Evolutionary conservation across 2,113 vertebrate genomes (phyloP).

Genomic region (Osmerus mordax): DNA sequence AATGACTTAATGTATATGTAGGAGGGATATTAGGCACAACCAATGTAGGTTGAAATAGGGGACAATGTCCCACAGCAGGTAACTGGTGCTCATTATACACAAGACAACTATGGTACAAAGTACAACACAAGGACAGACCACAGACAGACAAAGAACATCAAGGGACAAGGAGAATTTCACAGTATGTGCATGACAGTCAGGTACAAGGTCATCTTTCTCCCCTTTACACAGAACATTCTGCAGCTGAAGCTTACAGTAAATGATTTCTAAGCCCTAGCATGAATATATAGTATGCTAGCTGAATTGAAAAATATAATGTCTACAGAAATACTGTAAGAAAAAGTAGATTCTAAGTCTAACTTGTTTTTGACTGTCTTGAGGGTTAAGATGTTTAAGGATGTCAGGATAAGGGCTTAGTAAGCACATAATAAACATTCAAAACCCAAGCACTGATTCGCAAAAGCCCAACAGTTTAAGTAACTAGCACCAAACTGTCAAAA

Average conservation of each 20-base stretch:
- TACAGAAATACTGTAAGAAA: too few relatives aligned
- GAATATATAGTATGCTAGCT: neutral
- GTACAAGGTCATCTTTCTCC: neutral
- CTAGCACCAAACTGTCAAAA: neutral
- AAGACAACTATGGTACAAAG: neutral
- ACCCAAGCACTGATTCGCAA: neutral
- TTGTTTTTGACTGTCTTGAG: too few relatives aligned
- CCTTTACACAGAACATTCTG: neutral
- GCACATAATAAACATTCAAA: neutral
- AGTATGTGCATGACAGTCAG: neutral
- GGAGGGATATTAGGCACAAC: conserved; percentile 13
- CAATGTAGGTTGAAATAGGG: conserved; percentile 53
- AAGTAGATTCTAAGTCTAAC: too few relatives aligned
- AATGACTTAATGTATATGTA: neutral
- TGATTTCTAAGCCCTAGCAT: neutral
- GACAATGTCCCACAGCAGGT: conserved; percentile 25
- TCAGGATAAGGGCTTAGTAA: neutral
- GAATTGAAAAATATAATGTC: too few relatives aligned
- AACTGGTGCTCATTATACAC: conserved; percentile 31
- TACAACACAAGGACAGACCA: neutral
- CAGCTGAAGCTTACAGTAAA: neutral
- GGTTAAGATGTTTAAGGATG: too few relatives aligned
- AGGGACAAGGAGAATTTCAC: neutral
- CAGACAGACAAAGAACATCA: neutral
- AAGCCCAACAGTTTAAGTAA: neutral